Base-by-base conservation (phyloP, 1,140 invertebrate genomes). In the Andricus grossulariae region DNA sequence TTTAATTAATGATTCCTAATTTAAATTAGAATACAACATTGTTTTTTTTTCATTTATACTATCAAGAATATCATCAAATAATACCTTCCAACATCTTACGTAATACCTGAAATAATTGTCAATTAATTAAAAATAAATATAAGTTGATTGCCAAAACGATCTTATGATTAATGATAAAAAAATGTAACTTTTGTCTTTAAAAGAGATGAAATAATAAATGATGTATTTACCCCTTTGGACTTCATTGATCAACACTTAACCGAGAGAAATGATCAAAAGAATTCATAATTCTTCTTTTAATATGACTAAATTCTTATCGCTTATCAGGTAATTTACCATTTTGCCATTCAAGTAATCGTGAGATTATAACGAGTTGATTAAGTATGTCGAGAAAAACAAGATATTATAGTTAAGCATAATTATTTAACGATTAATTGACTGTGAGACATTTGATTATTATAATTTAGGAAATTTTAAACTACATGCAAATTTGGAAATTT, bases 251-350 rank as follows among this genome's bases (percentile, higher is more conserved):
- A n/a, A 32, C 21, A 66, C 25, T 16, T 39, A 21, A 66, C 32
- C 32, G 39, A 66, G 32, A 66, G 60, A 66, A 66, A 16, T 66
- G 60, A 66, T 66, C 60, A 39, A 11, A 45, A 45, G 39, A 45
- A 45, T 45, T 45, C 39, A 45, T 45, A 66, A 39, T 66, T 32
- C 25, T 66, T 25, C 60, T 66, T 66, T 39, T 66, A 66, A 66
- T 39, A 39, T 39, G 60, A 16, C 39, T 32, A 66, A 66, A 39
- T 16, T 32, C 16, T 45, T 66, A 45, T 66, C 60, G 15, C 60
- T 66, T 66, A 66, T 66, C 60, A 10, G 32, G 60, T 39, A 66
- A 39, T 66, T 66, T n/a, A 66, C 1, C 32, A 66, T 66, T 66
- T 66, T 15, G 25, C 60, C n/a, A 13, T 32, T 66, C 25, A 32